Percentiles rank a stretch among this genome's conserved stretches.
Evolutionary conservation across 2,113 vertebrate genomes (phyloP).

Genomic region (Saiga tatarica): DNA sequence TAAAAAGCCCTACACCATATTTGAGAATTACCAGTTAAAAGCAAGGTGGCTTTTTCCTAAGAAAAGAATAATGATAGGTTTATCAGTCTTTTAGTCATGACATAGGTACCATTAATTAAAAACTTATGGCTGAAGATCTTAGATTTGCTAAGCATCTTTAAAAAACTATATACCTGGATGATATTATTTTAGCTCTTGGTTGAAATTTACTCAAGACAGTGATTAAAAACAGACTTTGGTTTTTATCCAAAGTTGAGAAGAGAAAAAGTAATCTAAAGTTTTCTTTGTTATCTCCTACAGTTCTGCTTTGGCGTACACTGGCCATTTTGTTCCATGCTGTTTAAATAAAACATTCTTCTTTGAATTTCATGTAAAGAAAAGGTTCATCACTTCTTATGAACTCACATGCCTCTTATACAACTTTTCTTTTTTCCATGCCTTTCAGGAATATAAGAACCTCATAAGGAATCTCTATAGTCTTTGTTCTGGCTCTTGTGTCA

Average conservation of each 20-base stretch:
- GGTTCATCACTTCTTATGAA: constrained; percentile 23
- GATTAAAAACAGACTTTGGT: constrained; percentile 69
- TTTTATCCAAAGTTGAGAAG: constrained; percentile 61
- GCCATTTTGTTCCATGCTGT: constrained; percentile 42
- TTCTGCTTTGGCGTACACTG: constrained; percentile 33
- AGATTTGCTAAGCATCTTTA: constrained; percentile 24
- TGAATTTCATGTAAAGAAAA: constrained; percentile 51
- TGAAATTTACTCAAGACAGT: constrained; percentile 47
- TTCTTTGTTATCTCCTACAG: constrained; percentile 55
- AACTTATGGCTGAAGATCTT: not conserved
- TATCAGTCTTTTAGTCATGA: not conserved
- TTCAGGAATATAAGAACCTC: not conserved
- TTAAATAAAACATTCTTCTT: constrained; percentile 65
- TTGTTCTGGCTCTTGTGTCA: not conserved
- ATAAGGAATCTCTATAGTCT: not conserved
- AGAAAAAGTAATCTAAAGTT: constrained; percentile 56
- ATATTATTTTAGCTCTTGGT: constrained; percentile 34
- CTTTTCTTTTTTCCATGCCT: constrained; percentile 8
- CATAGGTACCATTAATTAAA: not conserved
- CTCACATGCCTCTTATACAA: not conserved
- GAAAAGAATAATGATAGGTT: not conserved
- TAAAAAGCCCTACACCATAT: too few relatives aligned
- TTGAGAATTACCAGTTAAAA: too few relatives aligned
- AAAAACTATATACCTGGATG: constrained; percentile 45
- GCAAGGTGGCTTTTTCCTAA: not conserved